phyloP scores from a whole-genome alignment of 2,888 invertebrate species.

The Pachliopta kotzebuea region DNA sequence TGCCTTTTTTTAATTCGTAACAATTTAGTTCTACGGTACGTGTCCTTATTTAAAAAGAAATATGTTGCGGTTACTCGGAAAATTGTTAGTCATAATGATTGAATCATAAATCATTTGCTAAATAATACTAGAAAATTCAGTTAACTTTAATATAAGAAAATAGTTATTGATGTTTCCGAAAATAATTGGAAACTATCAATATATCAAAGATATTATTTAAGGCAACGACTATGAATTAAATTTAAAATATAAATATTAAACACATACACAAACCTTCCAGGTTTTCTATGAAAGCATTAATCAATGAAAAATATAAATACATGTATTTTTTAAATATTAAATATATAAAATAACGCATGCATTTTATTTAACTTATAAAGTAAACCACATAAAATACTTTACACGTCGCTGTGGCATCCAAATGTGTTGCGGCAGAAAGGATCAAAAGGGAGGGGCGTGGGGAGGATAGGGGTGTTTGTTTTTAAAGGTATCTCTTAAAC shows the following conservation, averaged over 20 bases:
- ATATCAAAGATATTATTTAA: neutral
- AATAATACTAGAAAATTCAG: no score
- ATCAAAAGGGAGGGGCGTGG: slow-evolving; percentile 35
- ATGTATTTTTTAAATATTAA: slow-evolving; percentile 10
- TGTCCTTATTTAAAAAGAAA: no score
- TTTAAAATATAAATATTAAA: slow-evolving; percentile 1
- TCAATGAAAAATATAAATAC: neutral
- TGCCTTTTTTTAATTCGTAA: no score
- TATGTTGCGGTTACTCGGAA: no score
- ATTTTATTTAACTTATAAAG: slow-evolving; percentile 32
- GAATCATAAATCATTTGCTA: no score
- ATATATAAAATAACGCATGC: slow-evolving; percentile 13
- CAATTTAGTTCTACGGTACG: no score
- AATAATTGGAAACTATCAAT: no score
- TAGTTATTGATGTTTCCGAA: no score
- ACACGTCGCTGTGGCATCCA: slow-evolving; percentile 65
- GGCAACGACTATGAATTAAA: neutral
- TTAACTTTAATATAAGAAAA: no score
- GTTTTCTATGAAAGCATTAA: slow-evolving; percentile 15
- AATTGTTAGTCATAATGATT: no score
- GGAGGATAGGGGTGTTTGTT: no score
- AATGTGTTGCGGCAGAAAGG: slow-evolving; percentile 41
- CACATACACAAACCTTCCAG: slow-evolving; percentile 13
- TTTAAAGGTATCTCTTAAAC: slow-evolving; percentile 3
- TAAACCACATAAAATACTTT: slow-evolving; percentile 59